Base-by-base conservation (phyloP, 53 echinoderm and acorn worm genomes). In the Luidia sarsii region DNA sequence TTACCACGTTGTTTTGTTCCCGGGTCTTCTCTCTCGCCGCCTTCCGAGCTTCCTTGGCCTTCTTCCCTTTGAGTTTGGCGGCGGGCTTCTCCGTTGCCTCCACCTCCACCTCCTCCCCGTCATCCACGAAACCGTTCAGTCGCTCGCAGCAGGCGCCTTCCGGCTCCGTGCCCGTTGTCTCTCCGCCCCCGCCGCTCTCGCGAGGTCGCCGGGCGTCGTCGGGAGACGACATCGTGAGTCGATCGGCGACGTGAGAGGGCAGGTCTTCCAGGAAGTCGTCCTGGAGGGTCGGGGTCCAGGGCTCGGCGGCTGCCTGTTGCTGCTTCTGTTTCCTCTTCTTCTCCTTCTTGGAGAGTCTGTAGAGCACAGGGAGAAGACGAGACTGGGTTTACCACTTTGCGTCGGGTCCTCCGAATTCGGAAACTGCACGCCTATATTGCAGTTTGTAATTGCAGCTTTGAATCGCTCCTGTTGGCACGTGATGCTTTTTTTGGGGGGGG, bases 271-370 rank as follows among this genome's bases (percentile, higher is more conserved):
- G 53, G 27, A 75, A 30, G 37, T 86, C 79, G 8, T 67, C 46
- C 63, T 68, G 66, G 32, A 33, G 25, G 56, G 50, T 22, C 14
- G 63, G 45, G 57, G 72, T 39, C 20, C 82, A 35, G 32, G 77
- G 51, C n/a, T 72, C 61, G 57, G 84, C 54, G 49, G 91, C 81
- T 68, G 57, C 68, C 23, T 93, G 96, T 70, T 95, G 97, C 50
- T 87, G 79, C 62, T 92, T 65, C 50, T 84, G 80, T 69, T 92
- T 65, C 69, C 75, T 92, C 70, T 96, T 96, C 85, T 96, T 96
- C 79, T 96, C 89, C 64, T 91, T 96, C 86, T 96, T 96, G 25
- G 93, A 93, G 48, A 93, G 83, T 38, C 97, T 96, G 71, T 21
- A 20, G 49, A 39, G 31, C 41, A 41, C n/a, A n/a, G n/a, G n/a